A percentile compares a stretch with the other conserved stretches of the same genome.
Conservation (phyloP, 2,113 vertebrate genomes). For the Phylloscopus trochilus region DNA sequence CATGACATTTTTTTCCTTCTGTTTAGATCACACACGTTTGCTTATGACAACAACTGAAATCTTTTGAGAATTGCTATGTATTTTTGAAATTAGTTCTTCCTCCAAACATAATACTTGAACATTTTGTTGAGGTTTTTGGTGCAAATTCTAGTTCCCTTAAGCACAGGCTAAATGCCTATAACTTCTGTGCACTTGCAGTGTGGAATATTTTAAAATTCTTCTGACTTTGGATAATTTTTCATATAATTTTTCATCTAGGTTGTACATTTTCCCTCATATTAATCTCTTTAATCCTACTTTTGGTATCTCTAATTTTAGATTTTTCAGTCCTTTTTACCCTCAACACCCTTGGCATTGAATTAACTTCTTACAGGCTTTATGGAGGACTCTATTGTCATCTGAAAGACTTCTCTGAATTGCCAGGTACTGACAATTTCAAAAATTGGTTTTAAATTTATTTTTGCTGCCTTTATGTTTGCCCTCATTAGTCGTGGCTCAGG, state of each 20-base stretch:
- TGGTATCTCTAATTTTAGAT: not conserved
- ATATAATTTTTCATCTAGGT: not conserved
- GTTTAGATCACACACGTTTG: not conserved
- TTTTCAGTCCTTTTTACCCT: not conserved
- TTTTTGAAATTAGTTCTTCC: not conserved
- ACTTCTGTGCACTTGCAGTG: not conserved
- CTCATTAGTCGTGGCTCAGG: not conserved
- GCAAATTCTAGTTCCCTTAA: not conserved
- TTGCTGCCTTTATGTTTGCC: not conserved
- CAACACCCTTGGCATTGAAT: not conserved
- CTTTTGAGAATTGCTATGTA: not conserved
- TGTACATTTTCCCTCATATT: not conserved
- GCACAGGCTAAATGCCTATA: not conserved
- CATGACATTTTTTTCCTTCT: not conserved
- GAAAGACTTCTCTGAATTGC: not conserved
- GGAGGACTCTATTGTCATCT: not conserved
- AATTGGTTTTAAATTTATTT: constrained; percentile 1
- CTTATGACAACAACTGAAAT: not conserved
- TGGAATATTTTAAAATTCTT: not conserved
- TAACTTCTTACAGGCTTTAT: not conserved
- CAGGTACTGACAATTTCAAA: not conserved
- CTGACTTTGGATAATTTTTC: not conserved
- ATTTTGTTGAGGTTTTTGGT: not conserved
- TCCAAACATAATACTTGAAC: not conserved
- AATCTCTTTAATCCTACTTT: not conserved